A percentile compares a stretch with the other conserved stretches of the same genome.
phyloP scores from a whole-genome alignment of 2,797 vertebrate species.

The Anas bahamensis region DNA sequence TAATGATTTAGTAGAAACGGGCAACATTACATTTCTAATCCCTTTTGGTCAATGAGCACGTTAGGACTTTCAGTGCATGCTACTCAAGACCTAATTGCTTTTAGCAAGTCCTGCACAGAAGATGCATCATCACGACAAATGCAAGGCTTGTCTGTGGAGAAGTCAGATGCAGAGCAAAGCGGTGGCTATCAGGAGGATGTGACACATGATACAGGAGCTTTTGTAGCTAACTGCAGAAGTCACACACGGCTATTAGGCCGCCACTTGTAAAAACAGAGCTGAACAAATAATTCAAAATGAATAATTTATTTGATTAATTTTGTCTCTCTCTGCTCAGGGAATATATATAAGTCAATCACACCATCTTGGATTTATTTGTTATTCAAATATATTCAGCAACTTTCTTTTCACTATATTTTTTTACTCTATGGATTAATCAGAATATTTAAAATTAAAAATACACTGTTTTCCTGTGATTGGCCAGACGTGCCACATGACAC shows the following conservation, averaged over 20 bases:
- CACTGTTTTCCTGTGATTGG: slow-evolving; percentile 16
- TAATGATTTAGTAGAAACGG: slow-evolving; percentile 31
- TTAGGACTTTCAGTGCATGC: slow-evolving; percentile 9
- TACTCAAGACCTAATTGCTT: slow-evolving; percentile 37
- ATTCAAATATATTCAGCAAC: slow-evolving; percentile 65
- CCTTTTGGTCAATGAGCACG: slow-evolving; percentile 27
- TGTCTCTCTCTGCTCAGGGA: slow-evolving; percentile 31
- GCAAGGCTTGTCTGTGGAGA: neutral
- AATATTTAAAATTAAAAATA: slow-evolving; percentile 58
- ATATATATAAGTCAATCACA: slow-evolving; percentile 56
- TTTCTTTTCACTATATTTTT: slow-evolving; percentile 46
- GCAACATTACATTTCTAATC: slow-evolving; percentile 45
- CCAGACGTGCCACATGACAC: neutral
- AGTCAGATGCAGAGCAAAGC: neutral
- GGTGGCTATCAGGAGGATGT: neutral
- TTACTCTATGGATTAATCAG: slow-evolving; percentile 56
- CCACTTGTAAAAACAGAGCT: slow-evolving; percentile 20
- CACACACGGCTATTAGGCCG: neutral
- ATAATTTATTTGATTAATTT: slow-evolving; percentile 70
- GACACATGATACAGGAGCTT: neutral
- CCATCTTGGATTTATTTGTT: slow-evolving; percentile 55
- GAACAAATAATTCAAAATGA: slow-evolving; percentile 64
- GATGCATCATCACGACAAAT: neutral
- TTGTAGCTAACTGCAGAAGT: neutral
- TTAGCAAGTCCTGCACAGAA: slow-evolving; percentile 4